A percentile compares a stretch with the other conserved stretches of the same genome.
Evolutionary conservation across 2,113 vertebrate genomes (phyloP).

Genomic region (Spea bombifrons): DNA sequence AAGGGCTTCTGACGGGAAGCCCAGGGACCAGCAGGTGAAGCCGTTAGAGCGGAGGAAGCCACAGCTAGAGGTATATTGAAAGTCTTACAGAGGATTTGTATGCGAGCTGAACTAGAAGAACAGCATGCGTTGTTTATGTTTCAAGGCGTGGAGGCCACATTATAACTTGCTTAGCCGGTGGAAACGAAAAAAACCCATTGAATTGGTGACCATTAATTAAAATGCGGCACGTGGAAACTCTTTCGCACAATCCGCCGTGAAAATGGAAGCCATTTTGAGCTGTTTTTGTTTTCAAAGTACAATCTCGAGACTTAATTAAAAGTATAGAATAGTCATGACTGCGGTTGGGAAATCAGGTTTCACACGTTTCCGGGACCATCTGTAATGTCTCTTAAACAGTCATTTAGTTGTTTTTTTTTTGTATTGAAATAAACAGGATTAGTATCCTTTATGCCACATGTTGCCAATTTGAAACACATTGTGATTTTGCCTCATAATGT

Average conservation of each 20-base stretch:
- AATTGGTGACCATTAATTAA: constrained; percentile 12
- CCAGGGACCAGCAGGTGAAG: constrained; percentile 30
- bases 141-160: constrained; percentile 7
- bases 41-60: constrained; percentile 8
- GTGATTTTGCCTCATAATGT: too few relatives aligned
- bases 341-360: constrained; percentile 2
- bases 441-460: too few relatives aligned
- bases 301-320: neutral
- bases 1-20: constrained; percentile 32
- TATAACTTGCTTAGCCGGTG: constrained; percentile 6
- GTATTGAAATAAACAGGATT: neutral
- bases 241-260: neutral
- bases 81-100: constrained; percentile 38
- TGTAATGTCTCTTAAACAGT: neutral
- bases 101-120: constrained; percentile 13
- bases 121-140: constrained; percentile 32
- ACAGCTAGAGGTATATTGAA: constrained; percentile 30
- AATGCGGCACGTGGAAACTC: neutral
- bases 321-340: neutral
- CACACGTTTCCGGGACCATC: constrained; percentile 1
- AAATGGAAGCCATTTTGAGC: constrained; percentile 1
- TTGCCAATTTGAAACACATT: too few relatives aligned
- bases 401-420: neutral
- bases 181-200: neutral
- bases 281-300: neutral